phyloP scores from a whole-genome alignment of 2,113 vertebrate species.

The Cygnus atratus region DNA sequence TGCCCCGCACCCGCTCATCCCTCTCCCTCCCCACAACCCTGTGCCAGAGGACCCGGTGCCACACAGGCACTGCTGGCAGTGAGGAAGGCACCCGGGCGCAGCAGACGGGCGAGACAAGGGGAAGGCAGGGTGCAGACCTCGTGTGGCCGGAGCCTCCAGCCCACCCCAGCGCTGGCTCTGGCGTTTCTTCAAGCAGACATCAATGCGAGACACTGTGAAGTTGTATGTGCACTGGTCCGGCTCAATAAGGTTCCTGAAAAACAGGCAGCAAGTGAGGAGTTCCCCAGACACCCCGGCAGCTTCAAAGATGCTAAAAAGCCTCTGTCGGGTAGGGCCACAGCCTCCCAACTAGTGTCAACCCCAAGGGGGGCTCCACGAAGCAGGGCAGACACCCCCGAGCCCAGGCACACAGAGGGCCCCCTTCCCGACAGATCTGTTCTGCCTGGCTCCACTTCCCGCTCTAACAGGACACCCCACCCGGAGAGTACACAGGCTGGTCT shows the following conservation, averaged over 20 bases:
- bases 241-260: conserved; percentile 92
- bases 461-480: not conserved
- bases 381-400: rapidly evolving
- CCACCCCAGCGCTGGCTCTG: conserved; percentile 97
- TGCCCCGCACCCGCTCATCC: not conserved
- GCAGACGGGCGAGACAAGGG: conserved; percentile 5
- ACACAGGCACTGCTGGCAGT: rapidly evolving
- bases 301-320: not conserved
- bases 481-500: not conserved
- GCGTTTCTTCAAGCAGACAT: conserved; percentile 93
- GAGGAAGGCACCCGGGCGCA: not conserved
- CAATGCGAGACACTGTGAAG: conserved; percentile 89
- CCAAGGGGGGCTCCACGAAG: not conserved
- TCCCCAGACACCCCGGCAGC: not conserved
- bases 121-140: conserved; percentile 93
- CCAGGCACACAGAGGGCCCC: not conserved
- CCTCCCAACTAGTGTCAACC: not conserved
- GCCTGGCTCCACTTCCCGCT: not conserved
- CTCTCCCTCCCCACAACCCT: not conserved
- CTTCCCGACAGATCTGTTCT: not conserved
- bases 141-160: conserved; percentile 92
- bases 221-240: conserved; percentile 90
- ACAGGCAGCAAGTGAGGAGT: not conserved
- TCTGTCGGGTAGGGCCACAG: not conserved
- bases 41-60: rapidly evolving